Percentiles rank a stretch among this genome's conserved stretches.
These are phyloP conservation scores for Fukomys damarensis DNA, from an alignment of 2,113 vertebrate genomes.

Conservation along the genomic window DNA sequence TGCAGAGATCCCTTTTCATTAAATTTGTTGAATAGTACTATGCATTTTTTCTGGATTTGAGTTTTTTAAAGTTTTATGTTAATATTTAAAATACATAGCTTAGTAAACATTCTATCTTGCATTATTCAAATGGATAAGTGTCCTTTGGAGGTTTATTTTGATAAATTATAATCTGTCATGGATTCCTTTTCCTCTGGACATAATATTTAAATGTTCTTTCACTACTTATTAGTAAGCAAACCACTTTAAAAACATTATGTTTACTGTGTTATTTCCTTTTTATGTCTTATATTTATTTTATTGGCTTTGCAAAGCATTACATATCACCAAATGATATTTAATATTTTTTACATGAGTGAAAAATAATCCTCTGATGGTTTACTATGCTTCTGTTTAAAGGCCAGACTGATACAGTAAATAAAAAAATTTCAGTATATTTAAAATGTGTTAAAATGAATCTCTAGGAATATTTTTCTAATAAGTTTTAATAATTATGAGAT, in stretches of 20 bases:
- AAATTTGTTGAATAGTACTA: not conserved
- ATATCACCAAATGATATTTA: not conserved
- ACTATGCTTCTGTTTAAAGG: not conserved
- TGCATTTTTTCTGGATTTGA: not conserved
- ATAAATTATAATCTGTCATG: not conserved
- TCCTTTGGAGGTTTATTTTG: constrained; percentile 13
- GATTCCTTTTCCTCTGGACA: not conserved
- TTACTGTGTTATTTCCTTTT: not conserved
- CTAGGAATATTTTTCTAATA: not conserved
- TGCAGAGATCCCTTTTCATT: not conserved
- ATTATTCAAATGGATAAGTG: not conserved
- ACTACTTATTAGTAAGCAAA: constrained; percentile 28
- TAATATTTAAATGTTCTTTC: not conserved
- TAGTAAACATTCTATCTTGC: not conserved
- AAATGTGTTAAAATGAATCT: not conserved
- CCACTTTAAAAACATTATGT: not conserved
- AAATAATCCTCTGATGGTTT: not conserved
- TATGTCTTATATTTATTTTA: not conserved
- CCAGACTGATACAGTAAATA: not conserved
- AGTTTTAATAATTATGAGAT: not conserved
- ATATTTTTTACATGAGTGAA: not conserved
- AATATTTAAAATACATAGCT: constrained; percentile 5
- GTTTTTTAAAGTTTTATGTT: not conserved
- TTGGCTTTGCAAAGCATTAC: not conserved
- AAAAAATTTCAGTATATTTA: not conserved